phyloP scores from a whole-genome alignment of 2,113 vertebrate genomes.

The Aegotheles bennettii region DNA sequence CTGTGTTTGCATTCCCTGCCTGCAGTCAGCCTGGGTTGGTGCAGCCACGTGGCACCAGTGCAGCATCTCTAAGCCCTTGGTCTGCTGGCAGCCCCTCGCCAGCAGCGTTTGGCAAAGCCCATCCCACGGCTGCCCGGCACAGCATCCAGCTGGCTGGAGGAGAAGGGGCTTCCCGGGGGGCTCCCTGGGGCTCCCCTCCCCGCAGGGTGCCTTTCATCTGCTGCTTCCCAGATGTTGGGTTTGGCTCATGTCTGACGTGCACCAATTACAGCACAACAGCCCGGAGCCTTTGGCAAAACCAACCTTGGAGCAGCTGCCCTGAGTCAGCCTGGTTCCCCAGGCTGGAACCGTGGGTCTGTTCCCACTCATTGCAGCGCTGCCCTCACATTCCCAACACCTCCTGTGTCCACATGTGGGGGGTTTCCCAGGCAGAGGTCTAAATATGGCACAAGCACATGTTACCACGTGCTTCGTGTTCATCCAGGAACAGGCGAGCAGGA shows the following conservation, averaged over 20 bases:
- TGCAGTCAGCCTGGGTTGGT: rapidly evolving
- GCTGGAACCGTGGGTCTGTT: background rate
- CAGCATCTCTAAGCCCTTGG: background rate
- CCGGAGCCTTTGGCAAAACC: background rate
- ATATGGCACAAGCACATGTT: background rate
- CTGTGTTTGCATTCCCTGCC: background rate
- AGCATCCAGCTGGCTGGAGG: background rate
- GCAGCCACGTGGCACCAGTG: background rate
- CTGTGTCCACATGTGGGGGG: background rate
- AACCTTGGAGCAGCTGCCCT: slow-evolving; percentile 30
- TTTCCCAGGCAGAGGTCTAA: background rate
- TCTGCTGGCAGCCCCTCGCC: background rate
- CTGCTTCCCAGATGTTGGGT: slow-evolving; percentile 3
- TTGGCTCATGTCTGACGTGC: background rate
- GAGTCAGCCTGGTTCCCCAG: background rate
- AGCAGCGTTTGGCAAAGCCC: background rate
- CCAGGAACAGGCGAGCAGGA: rapidly evolving
- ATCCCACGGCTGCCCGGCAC: background rate
- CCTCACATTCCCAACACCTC: background rate
- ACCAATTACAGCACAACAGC: background rate
- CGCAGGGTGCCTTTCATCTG: background rate
- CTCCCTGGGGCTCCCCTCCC: background rate
- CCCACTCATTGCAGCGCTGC: rapidly evolving
- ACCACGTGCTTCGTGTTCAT: background rate
- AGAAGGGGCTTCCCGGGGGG: background rate